These are phyloP conservation scores for Tridacna gigas DNA, from an alignment of 2,888 invertebrate species.

Conservation along the genomic window DNA sequence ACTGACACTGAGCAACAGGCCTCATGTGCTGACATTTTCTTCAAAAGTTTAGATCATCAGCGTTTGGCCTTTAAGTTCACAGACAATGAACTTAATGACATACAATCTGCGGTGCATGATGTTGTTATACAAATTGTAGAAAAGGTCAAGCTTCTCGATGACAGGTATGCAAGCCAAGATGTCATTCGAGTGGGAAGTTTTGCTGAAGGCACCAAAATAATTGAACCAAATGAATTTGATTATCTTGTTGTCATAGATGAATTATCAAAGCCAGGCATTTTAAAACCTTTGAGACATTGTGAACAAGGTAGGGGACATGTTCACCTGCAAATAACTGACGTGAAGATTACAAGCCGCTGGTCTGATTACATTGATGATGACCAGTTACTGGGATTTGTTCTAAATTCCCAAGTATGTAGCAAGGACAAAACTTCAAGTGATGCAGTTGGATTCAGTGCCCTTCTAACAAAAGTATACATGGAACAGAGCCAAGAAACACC, in stretches of 20 bases:
- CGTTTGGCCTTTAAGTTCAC: not conserved
- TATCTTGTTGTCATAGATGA: conserved; percentile 24
- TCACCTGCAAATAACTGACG: not conserved
- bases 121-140: not conserved
- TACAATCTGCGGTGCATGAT: not conserved
- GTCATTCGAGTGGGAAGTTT: conserved; percentile 13
- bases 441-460: not conserved
- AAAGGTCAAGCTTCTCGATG: not conserved
- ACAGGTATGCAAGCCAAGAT: not conserved
- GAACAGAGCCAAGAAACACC: not conserved
- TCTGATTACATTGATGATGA: not conserved
- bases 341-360: not conserved
- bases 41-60: not conserved
- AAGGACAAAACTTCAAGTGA: not conserved
- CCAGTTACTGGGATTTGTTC: not conserved
- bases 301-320: not conserved
- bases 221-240: conserved; percentile 29
- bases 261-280: conserved; percentile 11
- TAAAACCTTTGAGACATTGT: not conserved
- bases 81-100: not conserved
- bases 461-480: not conserved
- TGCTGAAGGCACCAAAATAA: conserved; percentile 9
- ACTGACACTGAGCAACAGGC: not conserved
- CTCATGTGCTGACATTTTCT: not conserved
- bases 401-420: not conserved